Evolutionary conservation across 2,113 vertebrate genomes (phyloP).

Genomic region (human (Homo sapiens)): DNA sequence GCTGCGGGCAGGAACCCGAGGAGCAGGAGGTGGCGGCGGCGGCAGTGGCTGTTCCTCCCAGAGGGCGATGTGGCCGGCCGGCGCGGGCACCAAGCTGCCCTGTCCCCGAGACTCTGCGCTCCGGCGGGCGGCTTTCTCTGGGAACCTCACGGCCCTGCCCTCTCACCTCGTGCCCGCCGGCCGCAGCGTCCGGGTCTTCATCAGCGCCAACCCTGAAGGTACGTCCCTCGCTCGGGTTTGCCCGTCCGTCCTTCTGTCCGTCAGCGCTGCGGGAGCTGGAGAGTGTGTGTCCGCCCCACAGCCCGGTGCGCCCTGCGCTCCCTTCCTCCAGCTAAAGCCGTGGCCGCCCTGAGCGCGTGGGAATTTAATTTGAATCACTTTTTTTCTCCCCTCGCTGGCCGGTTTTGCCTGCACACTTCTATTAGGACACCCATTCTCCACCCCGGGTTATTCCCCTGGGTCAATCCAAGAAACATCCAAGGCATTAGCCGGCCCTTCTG

Average conservation of each 20-base stretch:
- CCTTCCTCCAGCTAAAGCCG: not conserved
- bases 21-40: not conserved
- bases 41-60: not conserved
- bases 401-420: not conserved
- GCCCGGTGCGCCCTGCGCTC: not conserved
- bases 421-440: not conserved
- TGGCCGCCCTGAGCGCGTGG: not conserved
- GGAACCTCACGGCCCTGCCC: conserved; percentile 92
- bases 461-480: not conserved
- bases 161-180: conserved; percentile 92
- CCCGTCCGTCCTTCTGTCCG: not conserved
- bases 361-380: not conserved
- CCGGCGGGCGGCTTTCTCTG: conserved; percentile 92
- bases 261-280: not conserved
- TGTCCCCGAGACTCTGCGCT: conserved; percentile 94
- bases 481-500: not conserved
- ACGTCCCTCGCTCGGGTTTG: conserved; percentile 45
- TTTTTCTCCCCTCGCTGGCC: not conserved
- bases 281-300: not conserved
- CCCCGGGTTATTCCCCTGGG: not conserved
- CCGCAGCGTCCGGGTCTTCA: conserved; percentile 94
- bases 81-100: conserved; percentile 89
- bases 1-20: not conserved
- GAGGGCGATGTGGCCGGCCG: conserved; percentile 93
- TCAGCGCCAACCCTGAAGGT: conserved; percentile 96